These are phyloP conservation scores for Vanessa tameamea DNA, from an alignment of 1,140 invertebrate genomes.

Conservation along the genomic window DNA sequence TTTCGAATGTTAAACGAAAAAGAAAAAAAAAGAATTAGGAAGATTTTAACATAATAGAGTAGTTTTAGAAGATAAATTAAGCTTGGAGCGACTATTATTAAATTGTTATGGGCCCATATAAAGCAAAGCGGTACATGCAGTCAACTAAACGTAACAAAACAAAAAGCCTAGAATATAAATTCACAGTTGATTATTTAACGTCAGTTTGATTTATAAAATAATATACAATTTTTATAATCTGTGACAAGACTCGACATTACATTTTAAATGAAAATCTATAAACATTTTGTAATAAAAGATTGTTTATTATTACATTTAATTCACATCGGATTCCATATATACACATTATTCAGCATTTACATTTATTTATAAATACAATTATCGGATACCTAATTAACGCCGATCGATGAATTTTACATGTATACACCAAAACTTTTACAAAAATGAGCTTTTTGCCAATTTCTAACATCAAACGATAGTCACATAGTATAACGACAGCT, in stretches of 20 bases:
- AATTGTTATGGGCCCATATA: slow-evolving; percentile 39
- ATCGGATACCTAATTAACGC: slow-evolving; percentile 62
- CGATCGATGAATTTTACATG: slow-evolving; percentile 61
- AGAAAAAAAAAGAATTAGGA: slow-evolving; percentile 18
- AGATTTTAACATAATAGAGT: neutral
- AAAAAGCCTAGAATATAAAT: slow-evolving; percentile 42
- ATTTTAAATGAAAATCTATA: slow-evolving; percentile 68
- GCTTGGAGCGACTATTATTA: slow-evolving; percentile 37
- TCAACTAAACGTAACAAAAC: slow-evolving; percentile 45
- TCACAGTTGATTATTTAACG: slow-evolving; percentile 45
- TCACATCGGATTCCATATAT: slow-evolving; percentile 78
- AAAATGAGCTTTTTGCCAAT: slow-evolving; percentile 65
- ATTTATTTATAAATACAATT: slow-evolving; percentile 67
- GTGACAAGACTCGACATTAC: slow-evolving; percentile 67
- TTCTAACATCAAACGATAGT: slow-evolving; percentile 57
- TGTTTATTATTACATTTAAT: slow-evolving; percentile 75
- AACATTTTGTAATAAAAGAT: slow-evolving; percentile 77
- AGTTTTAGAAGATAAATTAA: slow-evolving; percentile 28
- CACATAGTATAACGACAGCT: slow-evolving; percentile 40
- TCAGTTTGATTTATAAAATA: slow-evolving; percentile 55
- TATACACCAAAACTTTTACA: slow-evolving; percentile 68
- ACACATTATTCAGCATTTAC: slow-evolving; percentile 79
- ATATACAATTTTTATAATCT: slow-evolving; percentile 49
- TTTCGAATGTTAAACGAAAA: slow-evolving; percentile 29
- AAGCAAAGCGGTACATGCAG: slow-evolving; percentile 70